phyloP scores from a whole-genome alignment of 2,888 invertebrate species.

The Liopterus haemorrhoidalis region DNA sequence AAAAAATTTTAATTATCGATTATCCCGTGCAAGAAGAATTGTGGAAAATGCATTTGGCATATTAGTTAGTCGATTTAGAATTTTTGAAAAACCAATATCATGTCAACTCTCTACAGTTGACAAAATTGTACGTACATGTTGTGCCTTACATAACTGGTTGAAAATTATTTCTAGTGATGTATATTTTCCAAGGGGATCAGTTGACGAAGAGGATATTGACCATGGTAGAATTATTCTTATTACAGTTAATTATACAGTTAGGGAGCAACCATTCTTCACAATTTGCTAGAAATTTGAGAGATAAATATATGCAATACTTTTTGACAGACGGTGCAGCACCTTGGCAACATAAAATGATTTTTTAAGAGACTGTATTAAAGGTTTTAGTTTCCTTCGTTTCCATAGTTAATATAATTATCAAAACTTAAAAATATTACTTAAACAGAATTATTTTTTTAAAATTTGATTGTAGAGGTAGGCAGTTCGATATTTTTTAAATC shows the following conservation, averaged over 20 bases:
- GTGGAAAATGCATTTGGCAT: slow-evolving; percentile 30
- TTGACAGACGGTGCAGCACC: slow-evolving; percentile 27
- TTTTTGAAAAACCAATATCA: slow-evolving; percentile 19
- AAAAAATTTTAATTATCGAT: slow-evolving; percentile 29
- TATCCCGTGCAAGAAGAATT: slow-evolving; percentile 24
- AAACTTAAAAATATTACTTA: no score
- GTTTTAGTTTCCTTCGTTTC: no score
- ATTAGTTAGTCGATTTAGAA: slow-evolving; percentile 26
- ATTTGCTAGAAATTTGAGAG: slow-evolving; percentile 26
- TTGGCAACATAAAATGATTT: slow-evolving; percentile 30
- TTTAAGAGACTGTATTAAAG: no score
- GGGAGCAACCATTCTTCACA: slow-evolving; percentile 19
- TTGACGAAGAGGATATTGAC: slow-evolving; percentile 24
- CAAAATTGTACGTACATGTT: slow-evolving; percentile 26
- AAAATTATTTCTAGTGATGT: slow-evolving; percentile 17
- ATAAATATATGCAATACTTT: slow-evolving; percentile 27
- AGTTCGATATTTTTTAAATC: no score
- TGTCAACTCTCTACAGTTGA: slow-evolving; percentile 13
- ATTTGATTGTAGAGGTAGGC: no score
- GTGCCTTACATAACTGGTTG: slow-evolving; percentile 31
- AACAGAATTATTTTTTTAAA: no score
- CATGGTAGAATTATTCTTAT: slow-evolving; percentile 15
- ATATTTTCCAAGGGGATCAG: slow-evolving; percentile 21
- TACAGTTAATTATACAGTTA: background rate
- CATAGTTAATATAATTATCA: no score